phyloP scores from a whole-genome alignment of 1,140 invertebrate genomes.

The Rhizoglyphus robini region DNA sequence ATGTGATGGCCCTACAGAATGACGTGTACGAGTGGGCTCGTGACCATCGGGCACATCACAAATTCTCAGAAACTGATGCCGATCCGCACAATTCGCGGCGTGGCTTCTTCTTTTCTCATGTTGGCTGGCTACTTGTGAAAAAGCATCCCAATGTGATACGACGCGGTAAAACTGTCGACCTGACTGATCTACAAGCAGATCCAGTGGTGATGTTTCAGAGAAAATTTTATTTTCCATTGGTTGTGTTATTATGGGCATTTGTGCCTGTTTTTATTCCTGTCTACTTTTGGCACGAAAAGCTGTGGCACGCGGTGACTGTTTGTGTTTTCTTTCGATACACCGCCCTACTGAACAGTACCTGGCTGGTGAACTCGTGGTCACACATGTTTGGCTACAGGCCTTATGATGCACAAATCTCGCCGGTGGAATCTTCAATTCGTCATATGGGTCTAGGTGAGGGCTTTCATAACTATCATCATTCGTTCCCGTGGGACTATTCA shows the following conservation, averaged over 20 bases:
- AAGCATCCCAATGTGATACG: conserved; percentile 78
- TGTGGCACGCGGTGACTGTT: conserved; percentile 31
- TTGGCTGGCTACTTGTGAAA: conserved; percentile 64
- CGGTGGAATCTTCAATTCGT: conserved; percentile 37
- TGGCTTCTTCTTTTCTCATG: too few relatives aligned
- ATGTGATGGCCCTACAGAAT: conserved; percentile 46
- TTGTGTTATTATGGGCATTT: conserved; percentile 37
- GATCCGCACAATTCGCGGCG: too few relatives aligned
- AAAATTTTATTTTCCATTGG: conserved; percentile 58
- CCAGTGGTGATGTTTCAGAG: too few relatives aligned
- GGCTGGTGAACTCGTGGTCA: too few relatives aligned
- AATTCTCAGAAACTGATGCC: too few relatives aligned
- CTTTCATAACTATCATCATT: conserved; percentile 83
- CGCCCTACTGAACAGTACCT: conserved; percentile 32
- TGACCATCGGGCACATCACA: too few relatives aligned
- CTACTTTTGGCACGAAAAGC: conserved; percentile 25
- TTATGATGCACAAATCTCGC: conserved; percentile 37
- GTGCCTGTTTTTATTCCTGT: conserved; percentile 30
- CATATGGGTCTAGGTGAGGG: conserved; percentile 43
- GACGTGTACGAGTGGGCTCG: too few relatives aligned
- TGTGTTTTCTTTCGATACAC: conserved; percentile 33
- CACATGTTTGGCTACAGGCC: conserved; percentile 37
- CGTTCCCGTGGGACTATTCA: conserved; percentile 89
- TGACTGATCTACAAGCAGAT: too few relatives aligned
- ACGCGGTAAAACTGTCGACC: conserved; percentile 72